Conservation (phyloP, 2,888 invertebrate genomes). For the Cerceris ruficornis region DNA sequence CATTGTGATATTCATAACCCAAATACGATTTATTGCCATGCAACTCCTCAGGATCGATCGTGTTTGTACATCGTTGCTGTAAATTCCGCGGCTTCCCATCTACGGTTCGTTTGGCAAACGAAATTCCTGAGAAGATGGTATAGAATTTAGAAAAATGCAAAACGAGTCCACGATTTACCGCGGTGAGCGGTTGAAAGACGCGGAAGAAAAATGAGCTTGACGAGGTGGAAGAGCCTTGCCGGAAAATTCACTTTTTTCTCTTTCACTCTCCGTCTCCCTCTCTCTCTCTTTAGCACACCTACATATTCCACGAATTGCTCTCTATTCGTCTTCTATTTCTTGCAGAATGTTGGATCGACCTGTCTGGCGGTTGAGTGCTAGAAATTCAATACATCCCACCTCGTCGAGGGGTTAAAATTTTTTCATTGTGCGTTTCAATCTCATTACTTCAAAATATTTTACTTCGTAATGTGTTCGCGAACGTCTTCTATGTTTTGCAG, state of each 20-base stretch:
- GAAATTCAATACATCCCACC: conserved; percentile 2
- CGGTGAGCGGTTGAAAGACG: conserved; percentile 24
- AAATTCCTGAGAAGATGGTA: neutral
- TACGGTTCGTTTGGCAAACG: neutral
- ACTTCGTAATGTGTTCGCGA: neutral
- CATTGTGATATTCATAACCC: no score
- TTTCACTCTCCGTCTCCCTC: no score
- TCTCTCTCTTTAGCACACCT: neutral
- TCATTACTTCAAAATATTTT: neutral
- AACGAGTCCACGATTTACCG: conserved; percentile 24
- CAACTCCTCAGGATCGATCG: no score
- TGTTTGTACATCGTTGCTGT: no score
- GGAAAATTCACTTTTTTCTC: conserved; percentile 37
- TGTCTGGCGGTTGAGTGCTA: conserved; percentile 21
- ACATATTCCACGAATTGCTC: neutral
- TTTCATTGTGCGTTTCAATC: neutral
- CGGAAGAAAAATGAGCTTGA: conserved; percentile 43
- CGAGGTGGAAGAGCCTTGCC: conserved; percentile 35
- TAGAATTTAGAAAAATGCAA: conserved; percentile 29
- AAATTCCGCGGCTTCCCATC: no score
- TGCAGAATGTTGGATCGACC: conserved; percentile 18
- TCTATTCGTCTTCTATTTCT: neutral
- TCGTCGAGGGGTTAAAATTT: neutral
- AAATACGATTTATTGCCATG: no score
- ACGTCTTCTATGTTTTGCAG: neutral